Base-by-base conservation (phyloP, 2,113 vertebrate species). In the Xyrauchen texanus region DNA sequence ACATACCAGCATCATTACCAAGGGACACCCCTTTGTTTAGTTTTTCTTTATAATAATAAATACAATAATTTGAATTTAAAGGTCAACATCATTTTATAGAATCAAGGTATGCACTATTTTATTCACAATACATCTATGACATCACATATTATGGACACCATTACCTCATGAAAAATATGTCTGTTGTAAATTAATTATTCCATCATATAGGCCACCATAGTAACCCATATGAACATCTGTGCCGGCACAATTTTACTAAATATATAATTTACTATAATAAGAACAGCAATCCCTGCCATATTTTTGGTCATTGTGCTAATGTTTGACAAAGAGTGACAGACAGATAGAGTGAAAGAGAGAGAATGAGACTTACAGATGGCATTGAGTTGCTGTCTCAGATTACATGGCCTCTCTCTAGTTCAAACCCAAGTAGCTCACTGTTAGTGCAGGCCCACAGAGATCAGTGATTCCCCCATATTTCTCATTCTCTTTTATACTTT, bases 121-220 rank as follows among this genome's bases (percentile, higher is more conserved):
- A 45, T 71, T 71, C 4, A 57, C 57, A 15, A 12, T 57, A 44
- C 10, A 57, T 70, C 57, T 10, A 45, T 15, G 68, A 57, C 53
- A 57, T 9, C 3, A n/a, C 55, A 5, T 71, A 71, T 42, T 45
- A 9, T 15, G 13, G 52, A 70, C 52, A 70, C 34, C 52, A 44
- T 44, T 44, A 70, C 34, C 68, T 44, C 7, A 55, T 34, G 12
- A 7, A 58, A 70, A 70, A 57, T 44, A 5, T 8, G 10, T 58
- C 68, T 71, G 68, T 45, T 71, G 8, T 8, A 58, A 58, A 71
- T 71, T 7, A 71, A 71, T 58, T 58, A 15, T 45, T 71, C 13
- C 52, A 58, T 52, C 68, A 71, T 46, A 71, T 71, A 52, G 68
- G 58, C 68, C 68, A 71, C 68, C 68, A 71, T 46, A 71, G 53